phyloP scores from a whole-genome alignment of 2,113 vertebrate genomes.

The Elanoides forficatus region DNA sequence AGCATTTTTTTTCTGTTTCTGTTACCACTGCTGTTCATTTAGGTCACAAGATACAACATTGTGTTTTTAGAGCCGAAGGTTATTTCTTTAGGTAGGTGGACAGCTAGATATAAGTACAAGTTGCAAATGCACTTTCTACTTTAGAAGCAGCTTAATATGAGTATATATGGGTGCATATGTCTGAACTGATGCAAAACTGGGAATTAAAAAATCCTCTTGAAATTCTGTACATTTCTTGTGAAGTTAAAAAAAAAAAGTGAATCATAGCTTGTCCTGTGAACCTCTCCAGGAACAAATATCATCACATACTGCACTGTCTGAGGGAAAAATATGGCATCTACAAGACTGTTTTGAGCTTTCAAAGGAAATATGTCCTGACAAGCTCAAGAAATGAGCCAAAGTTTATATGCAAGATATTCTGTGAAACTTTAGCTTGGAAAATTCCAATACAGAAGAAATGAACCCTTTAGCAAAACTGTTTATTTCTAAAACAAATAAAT shows the following conservation, averaged over 20 bases:
- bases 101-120: background rate
- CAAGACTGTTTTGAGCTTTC: conserved; percentile 1
- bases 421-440: background rate
- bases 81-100: background rate
- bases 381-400: background rate
- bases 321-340: background rate
- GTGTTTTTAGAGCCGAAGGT: background rate
- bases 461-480: background rate
- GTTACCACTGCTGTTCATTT: background rate
- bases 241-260: background rate
- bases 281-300: background rate
- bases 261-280: background rate
- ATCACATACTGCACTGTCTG: background rate
- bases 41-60: background rate
- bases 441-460: background rate
- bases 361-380: conserved; percentile 3
- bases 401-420: background rate
- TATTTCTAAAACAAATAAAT: background rate
- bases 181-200: background rate
- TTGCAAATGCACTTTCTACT: background rate
- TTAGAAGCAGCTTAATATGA: background rate
- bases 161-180: too few relatives aligned
- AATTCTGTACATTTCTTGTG: background rate
- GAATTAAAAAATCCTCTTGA: background rate
- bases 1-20: background rate